Evolutionary conservation across 92 coral and sea anemone genomes (phyloP).

Genomic region (Palythoa grandiflora): DNA sequence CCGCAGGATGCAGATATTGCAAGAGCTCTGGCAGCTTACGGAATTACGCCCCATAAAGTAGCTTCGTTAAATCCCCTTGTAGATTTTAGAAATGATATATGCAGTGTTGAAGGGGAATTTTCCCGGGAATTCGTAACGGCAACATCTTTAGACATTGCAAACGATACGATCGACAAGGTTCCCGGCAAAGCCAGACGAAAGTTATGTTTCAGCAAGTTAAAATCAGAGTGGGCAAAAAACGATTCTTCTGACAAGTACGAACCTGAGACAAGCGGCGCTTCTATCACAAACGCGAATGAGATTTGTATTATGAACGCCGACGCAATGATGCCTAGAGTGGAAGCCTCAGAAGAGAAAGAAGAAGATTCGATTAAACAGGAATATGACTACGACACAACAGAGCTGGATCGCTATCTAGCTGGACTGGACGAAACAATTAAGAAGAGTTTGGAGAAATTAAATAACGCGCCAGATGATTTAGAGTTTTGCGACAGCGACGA

Average conservation of each 20-base stretch:
- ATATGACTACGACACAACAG: conserved; percentile 83
- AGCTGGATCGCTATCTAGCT: conserved; percentile 88
- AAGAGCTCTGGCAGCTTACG: conserved; percentile 34
- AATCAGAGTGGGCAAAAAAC: conserved; percentile 61
- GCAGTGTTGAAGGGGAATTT: conserved; percentile 20
- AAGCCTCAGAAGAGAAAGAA: conserved; percentile 76
- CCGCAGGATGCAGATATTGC: conserved; percentile 19
- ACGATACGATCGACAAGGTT: conserved; percentile 14
- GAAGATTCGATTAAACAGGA: conserved; percentile 83
- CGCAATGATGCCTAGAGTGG: conserved; percentile 88
- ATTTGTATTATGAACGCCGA: conserved; percentile 81
- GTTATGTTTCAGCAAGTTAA: background rate
- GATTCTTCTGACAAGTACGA: conserved; percentile 40
- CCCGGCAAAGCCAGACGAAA: conserved; percentile 26
- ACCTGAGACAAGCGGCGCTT: background rate
- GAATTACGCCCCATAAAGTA: conserved; percentile 32
- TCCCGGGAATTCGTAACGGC: conserved; percentile 2
- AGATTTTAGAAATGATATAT: conserved; percentile 13
- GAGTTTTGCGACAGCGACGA: conserved; percentile 65
- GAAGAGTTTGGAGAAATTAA: conserved; percentile 82
- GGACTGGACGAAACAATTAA: conserved; percentile 90
- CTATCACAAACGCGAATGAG: conserved; percentile 50
- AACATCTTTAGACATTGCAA: background rate
- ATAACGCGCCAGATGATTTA: conserved; percentile 84
- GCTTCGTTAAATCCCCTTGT: background rate